Evolutionary conservation across 1,140 invertebrate species (phyloP), one percentile per base, ranked within the genome.

Genomic region (Diabrotica virgifera): DNA sequence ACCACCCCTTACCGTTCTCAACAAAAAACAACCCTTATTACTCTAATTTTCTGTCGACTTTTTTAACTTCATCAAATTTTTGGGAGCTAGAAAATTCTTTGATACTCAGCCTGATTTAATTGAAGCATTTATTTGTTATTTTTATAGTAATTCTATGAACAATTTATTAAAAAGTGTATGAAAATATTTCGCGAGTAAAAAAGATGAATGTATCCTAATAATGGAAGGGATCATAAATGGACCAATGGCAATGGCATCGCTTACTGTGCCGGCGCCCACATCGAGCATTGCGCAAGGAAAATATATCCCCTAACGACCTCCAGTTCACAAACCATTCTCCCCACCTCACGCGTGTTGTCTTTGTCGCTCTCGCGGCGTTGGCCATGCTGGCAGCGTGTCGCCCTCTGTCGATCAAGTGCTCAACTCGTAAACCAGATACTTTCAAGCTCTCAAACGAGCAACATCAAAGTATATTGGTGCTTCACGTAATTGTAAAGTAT

Each of bases 241-340:
- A 72, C 77, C 76, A 77, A 77, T 76, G 64, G 75, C 73, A 72
- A 72, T 71, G 62, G 69, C 71, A 77, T 77, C 75, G 74, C 76
- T 78, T 73, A 75, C 73, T 69, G 72, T 67, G 64, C 60, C 61
- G 71, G 72, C 75, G 76, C 73, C 77, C 72, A 74, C 74, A 71
- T 60, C 64, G 67, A 72, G 64, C 63, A 71, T 72, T 77, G 75
- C 77, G 76, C 74, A 76, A 73, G 72, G 59, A 72, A 69, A 70
- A 58, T 64, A 59, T 73, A 64, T 68, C 71, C 75, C 70, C 69
- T 67, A 70, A 71, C 66, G 60, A 64, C 54, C 59, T 63, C 62
- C 68, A 53, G 59, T 60, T 60, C 59, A 60, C 40, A 60, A 60
- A 70, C 36, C 59, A 46, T 67, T 63, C 63, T 59, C 71, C 72